Conservation (phyloP, 2,113 vertebrate genomes). For the Bufo gargarizans region DNA sequence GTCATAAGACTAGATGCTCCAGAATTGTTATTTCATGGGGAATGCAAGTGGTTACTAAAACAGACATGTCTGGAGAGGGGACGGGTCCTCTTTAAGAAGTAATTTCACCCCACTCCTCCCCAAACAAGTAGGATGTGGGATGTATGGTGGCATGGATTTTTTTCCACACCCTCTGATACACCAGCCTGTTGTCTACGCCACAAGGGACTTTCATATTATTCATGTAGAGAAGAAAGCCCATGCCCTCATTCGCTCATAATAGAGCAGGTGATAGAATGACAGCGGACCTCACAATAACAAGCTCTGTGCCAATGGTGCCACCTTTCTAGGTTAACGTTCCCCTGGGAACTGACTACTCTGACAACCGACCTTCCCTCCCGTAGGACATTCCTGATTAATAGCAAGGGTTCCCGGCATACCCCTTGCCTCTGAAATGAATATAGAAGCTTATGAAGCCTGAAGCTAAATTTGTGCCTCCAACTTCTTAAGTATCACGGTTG, state of each 20-base stretch:
- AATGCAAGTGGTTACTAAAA: too few species aligned
- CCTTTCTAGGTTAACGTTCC: constrained; percentile 13
- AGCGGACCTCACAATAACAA: constrained; percentile 20
- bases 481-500: constrained; percentile 73
- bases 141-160: neutral
- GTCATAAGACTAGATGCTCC: too few species aligned
- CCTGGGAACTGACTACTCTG: neutral
- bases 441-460: constrained; percentile 68
- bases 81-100: neutral
- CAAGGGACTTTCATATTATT: neutral
- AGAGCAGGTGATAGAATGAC: neutral
- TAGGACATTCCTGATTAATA: constrained; percentile 23
- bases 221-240: neutral
- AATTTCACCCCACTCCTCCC: neutral
- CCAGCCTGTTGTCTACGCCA: neutral
- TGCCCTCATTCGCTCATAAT: neutral
- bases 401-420: constrained; percentile 65
- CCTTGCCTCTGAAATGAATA: constrained; percentile 72
- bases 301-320: constrained; percentile 17
- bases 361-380: constrained; percentile 29
- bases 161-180: neutral
- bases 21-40: too few species aligned
- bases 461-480: constrained; percentile 84
- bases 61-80: too few species aligned
- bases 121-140: neutral